Conservation (phyloP, 2,888 invertebrate genomes). For the Nephrotoma guestfalica region DNA sequence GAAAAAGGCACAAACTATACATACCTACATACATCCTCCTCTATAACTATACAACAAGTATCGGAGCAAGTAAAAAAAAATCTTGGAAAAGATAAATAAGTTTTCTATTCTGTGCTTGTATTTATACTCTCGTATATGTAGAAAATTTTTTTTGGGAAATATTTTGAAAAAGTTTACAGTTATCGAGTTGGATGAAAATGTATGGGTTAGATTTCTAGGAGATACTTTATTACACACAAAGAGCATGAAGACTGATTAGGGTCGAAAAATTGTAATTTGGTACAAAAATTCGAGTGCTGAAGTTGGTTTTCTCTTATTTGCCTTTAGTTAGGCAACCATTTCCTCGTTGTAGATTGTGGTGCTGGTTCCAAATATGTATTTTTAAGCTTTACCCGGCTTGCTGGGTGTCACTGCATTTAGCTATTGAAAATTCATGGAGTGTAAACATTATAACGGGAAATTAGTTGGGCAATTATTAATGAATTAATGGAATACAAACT, state of each 20-base stretch:
- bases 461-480: no score
- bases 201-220: background rate
- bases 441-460: no score
- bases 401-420: no score
- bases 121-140: no score
- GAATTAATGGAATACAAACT: no score
- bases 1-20: background rate
- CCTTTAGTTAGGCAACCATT: no score
- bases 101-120: background rate
- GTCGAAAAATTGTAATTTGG: background rate
- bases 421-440: no score
- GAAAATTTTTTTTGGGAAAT: background rate
- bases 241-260: background rate
- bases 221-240: background rate
- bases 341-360: no score
- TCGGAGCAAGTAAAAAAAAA: background rate
- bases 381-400: fast-evolving
- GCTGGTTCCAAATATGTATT: no score
- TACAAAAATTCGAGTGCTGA: no score
- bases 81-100: background rate
- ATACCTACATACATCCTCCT: background rate
- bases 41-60: background rate
- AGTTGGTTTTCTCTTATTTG: no score
- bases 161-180: background rate
- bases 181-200: background rate